These are phyloP conservation scores for Luidia sarsii DNA, from an alignment of 53 echinoderm and acorn worm genomes.

Conservation along the genomic window DNA sequence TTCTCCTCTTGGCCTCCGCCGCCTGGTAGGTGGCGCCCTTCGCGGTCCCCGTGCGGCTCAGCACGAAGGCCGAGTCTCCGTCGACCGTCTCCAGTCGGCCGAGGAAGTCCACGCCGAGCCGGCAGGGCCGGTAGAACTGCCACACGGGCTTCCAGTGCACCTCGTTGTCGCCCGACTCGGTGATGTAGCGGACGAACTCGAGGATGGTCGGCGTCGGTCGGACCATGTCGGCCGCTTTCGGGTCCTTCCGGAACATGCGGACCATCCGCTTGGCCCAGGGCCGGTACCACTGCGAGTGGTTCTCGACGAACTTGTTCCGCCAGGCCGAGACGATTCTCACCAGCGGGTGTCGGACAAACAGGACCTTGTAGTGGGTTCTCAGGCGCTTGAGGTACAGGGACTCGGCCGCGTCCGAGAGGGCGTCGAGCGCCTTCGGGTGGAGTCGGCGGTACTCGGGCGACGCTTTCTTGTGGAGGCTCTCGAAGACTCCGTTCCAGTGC, in stretches of 20 bases:
- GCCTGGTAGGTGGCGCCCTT: neutral
- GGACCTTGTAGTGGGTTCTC: constrained; percentile 3
- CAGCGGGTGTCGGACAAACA: constrained; percentile 30
- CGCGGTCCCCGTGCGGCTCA: neutral
- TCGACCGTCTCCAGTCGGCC: constrained; percentile 15
- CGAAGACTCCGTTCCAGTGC: constrained; percentile 2
- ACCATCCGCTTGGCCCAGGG: constrained; percentile 12
- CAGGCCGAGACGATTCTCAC: constrained; percentile 16
- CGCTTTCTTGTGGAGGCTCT: neutral
- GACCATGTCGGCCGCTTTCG: neutral
- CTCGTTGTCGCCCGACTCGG: constrained; percentile 12
- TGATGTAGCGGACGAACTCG: constrained; percentile 29
- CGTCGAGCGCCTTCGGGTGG: neutral
- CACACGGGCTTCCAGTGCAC: constrained; percentile 26
- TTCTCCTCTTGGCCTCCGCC: neutral
- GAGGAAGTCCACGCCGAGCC: constrained; percentile 16
- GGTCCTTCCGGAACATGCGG: neutral
- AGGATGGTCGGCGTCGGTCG: constrained; percentile 3
- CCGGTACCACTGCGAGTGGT: constrained; percentile 11
- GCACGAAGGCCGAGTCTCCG: neutral
- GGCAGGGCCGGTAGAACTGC: constrained; percentile 9
- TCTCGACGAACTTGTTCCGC: constrained; percentile 23
- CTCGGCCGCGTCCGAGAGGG: neutral
- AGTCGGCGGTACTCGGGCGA: neutral
- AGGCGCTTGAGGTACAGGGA: neutral